Evolutionary conservation across 2,888 invertebrate species (phyloP).

Genomic region (Deilephila porcellus): DNA sequence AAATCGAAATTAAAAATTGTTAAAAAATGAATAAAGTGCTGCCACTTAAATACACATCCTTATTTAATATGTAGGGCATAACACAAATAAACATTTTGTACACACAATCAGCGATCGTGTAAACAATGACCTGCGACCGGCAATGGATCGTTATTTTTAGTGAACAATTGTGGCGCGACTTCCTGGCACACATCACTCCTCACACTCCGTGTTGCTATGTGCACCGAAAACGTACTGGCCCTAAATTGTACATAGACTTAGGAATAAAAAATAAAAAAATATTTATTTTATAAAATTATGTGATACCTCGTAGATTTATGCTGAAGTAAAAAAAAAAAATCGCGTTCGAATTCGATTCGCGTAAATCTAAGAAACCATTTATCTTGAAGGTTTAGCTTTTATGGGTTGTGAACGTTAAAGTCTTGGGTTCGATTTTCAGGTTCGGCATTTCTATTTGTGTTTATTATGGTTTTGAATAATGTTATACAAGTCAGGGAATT

Average conservation of each 20-base stretch:
- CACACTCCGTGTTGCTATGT: slow-evolving; percentile 65
- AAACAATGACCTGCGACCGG: slow-evolving; percentile 55
- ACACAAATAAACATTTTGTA: slow-evolving; percentile 38
- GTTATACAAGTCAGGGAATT: too few relatives aligned
- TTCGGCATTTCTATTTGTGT: too few relatives aligned
- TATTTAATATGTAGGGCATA: slow-evolving; percentile 47
- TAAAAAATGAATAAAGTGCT: background rate
- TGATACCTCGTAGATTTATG: too few relatives aligned
- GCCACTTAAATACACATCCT: slow-evolving; percentile 39
- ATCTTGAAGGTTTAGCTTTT: too few relatives aligned
- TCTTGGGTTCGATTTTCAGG: too few relatives aligned
- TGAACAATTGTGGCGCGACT: slow-evolving; percentile 38
- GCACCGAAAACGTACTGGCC: slow-evolving; percentile 46
- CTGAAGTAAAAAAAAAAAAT: too few relatives aligned
- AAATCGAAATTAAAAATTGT: background rate
- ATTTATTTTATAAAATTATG: too few relatives aligned
- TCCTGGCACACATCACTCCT: slow-evolving; percentile 48
- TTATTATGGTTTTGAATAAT: too few relatives aligned
- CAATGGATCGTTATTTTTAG: slow-evolving; percentile 31
- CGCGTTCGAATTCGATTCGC: too few relatives aligned
- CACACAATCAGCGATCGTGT: slow-evolving; percentile 41
- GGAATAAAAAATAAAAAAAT: background rate
- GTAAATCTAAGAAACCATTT: too few relatives aligned
- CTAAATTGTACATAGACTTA: slow-evolving; percentile 29
- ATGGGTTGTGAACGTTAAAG: too few relatives aligned